phyloP scores from a whole-genome alignment of 2,797 vertebrate species.

The Phoeniculus purpureus region DNA sequence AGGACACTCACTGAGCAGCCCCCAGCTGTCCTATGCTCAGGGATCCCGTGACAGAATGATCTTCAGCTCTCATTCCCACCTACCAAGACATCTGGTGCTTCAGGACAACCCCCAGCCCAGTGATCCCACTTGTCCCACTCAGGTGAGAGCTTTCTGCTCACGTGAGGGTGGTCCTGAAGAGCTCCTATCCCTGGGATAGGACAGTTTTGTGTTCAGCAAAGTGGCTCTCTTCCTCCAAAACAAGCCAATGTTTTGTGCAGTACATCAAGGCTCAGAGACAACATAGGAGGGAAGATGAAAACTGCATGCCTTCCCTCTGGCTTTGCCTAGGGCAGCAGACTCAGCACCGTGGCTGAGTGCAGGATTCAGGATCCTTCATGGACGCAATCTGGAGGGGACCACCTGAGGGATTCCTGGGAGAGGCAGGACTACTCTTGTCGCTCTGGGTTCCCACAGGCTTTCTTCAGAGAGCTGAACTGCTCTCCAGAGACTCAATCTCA shows the following conservation, averaged over 20 bases:
- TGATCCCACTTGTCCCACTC: neutral
- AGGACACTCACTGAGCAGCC: neutral
- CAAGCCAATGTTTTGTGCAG: neutral
- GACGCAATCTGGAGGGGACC: neutral
- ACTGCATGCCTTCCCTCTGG: neutral
- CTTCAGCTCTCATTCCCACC: neutral
- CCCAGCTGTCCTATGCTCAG: neutral
- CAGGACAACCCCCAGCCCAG: neutral
- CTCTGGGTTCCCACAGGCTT: neutral
- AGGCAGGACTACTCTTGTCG: neutral
- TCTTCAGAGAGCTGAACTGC: neutral
- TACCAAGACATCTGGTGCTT: fast-evolving
- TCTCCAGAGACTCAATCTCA: neutral
- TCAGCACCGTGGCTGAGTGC: neutral
- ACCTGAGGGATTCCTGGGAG: neutral
- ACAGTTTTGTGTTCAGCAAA: neutral
- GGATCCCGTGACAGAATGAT: fast-evolving
- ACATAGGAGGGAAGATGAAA: neutral
- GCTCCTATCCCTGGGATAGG: neutral
- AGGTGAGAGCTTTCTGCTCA: neutral
- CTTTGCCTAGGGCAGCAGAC: neutral
- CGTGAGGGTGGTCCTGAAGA: neutral
- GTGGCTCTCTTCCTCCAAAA: neutral
- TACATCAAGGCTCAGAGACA: neutral
- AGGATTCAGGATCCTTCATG: neutral